Conservation (phyloP, 2,888 invertebrate genomes). For the Pediacus dermestoides region DNA sequence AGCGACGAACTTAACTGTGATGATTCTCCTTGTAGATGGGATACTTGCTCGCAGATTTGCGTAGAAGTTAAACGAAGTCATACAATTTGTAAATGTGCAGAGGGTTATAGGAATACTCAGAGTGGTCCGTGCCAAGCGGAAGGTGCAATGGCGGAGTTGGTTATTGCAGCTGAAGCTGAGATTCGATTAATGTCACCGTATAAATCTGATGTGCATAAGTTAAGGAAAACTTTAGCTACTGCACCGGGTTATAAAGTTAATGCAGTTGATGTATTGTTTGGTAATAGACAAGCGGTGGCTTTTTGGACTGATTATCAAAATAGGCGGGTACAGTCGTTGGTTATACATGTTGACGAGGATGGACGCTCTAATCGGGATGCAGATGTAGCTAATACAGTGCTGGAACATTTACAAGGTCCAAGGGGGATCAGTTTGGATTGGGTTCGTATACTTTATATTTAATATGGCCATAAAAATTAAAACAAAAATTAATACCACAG, state of each 20-base stretch:
- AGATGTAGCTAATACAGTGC: slow-evolving; percentile 37
- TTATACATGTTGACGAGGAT: slow-evolving; percentile 35
- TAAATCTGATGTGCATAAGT: slow-evolving; percentile 51
- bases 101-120: slow-evolving; percentile 53
- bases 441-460: too few species aligned
- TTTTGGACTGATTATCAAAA: slow-evolving; percentile 53
- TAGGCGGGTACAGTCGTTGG: slow-evolving; percentile 48
- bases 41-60: slow-evolving; percentile 76
- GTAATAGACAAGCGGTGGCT: slow-evolving; percentile 35
- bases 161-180: slow-evolving; percentile 63
- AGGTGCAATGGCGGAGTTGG: slow-evolving; percentile 57
- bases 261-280: slow-evolving; percentile 53
- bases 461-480: too few species aligned
- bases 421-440: slow-evolving; percentile 75
- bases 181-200: slow-evolving; percentile 60
- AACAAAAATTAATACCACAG: too few species aligned
- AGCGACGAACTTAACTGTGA: slow-evolving; percentile 45
- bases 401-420: slow-evolving; percentile 59
- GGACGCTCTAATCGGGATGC: slow-evolving; percentile 33
- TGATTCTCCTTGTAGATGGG: slow-evolving; percentile 59
- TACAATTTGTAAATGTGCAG: slow-evolving; percentile 60
- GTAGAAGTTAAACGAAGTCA: slow-evolving; percentile 58
- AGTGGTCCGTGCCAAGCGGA: slow-evolving; percentile 58
- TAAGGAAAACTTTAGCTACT: slow-evolving; percentile 44
- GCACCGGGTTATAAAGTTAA: slow-evolving; percentile 54